phyloP scores from a whole-genome alignment of 2,113 vertebrate genomes.

The Rhynchopsitta pachyrhyncha region DNA sequence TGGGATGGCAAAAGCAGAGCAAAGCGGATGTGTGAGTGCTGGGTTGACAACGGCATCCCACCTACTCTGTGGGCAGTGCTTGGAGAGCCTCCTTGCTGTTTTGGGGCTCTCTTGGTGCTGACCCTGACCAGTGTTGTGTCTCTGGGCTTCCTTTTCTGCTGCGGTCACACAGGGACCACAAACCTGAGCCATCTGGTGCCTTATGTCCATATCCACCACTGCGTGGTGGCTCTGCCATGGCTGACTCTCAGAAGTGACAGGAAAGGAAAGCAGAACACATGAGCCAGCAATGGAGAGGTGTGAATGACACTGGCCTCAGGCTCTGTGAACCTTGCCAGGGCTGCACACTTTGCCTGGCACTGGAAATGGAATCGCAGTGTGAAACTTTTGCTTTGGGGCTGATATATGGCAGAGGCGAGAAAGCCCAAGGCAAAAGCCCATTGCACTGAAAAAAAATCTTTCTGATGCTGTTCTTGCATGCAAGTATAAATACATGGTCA shows the following conservation, averaged over 20 bases:
- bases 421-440: background rate
- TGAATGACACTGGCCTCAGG: background rate
- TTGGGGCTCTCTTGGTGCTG: background rate
- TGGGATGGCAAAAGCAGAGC: background rate
- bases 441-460: background rate
- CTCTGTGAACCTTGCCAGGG: background rate
- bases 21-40: background rate
- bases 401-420: background rate
- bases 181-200: background rate
- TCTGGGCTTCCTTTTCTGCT: background rate
- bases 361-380: background rate
- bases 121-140: background rate
- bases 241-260: background rate
- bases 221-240: accelerated
- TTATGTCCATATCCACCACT: background rate
- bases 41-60: background rate
- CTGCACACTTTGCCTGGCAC: background rate
- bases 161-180: background rate
- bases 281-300: background rate
- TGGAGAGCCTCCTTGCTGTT: background rate
- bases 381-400: background rate
- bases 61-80: background rate
- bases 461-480: background rate
- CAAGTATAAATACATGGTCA: background rate
- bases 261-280: background rate